Conservation (phyloP, 2,797 vertebrate species). For the Myiothlypis coronata region DNA sequence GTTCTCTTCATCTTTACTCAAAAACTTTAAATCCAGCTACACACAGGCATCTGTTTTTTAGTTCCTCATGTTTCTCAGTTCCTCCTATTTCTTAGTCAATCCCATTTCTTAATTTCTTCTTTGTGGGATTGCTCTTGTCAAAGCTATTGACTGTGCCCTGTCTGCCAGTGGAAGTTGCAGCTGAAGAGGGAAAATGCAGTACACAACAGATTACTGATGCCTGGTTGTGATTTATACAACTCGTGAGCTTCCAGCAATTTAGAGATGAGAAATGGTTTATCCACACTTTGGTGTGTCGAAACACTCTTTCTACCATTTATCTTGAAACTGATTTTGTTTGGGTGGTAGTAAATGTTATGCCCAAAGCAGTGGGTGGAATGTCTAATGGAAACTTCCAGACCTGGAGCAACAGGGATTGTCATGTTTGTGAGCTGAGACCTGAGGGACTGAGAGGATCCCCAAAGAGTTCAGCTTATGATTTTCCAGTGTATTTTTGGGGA, state of each 20-base stretch:
- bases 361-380: neutral
- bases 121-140: neutral
- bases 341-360: neutral
- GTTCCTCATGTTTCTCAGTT: neutral
- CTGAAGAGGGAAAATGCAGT: neutral
- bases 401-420: neutral
- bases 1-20: neutral
- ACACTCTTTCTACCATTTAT: conserved; percentile 23
- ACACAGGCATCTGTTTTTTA: neutral
- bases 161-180: neutral
- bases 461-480: neutral
- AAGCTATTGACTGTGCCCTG: neutral
- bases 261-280: conserved; percentile 49
- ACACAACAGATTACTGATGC: conserved; percentile 5
- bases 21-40: neutral
- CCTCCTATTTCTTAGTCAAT: neutral
- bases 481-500: neutral
- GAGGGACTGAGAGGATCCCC: neutral
- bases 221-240: conserved; percentile 36
- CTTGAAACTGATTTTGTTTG: conserved; percentile 36
- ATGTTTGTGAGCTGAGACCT: neutral
- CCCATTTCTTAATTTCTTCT: neutral
- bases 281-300: conserved; percentile 42
- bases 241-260: conserved; percentile 29
- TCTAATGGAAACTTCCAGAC: neutral